Evolutionary conservation across 2,888 invertebrate species (phyloP), one percentile per base, ranked within the genome.

Genomic region (Emmelina monodactyla): DNA sequence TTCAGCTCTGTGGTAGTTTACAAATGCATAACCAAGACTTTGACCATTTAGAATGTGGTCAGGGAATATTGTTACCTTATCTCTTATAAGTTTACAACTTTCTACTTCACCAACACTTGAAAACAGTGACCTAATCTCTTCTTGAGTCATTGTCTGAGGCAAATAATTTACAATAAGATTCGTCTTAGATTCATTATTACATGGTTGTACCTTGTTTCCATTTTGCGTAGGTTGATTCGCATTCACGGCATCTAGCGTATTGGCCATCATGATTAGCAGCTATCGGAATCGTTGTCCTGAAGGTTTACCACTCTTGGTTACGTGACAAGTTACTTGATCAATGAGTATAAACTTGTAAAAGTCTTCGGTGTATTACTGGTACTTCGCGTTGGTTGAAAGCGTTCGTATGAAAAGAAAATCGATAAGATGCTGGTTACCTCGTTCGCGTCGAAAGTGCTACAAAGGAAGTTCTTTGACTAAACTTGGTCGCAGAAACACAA

Each of bases 111-210:
- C 96, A 64, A 97, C 93, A 67, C 92, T 93, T 40, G 93, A 91
- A 78, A 97, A 97, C 45, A 97, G 83, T 39, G 94, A 92, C 50
- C 94, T 86, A 50, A 97, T 95, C 78, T 96, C 95, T 67, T 96
- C 95, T 75, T 97, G 96, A 42, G 93, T 92, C 93, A 99, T 99
- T 41, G 94, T 97, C 83, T 99, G 99, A 50, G 99, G 99, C 71
- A 99, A 86, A 80, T 99, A 99, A 82, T 99, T 99, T 55, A 99
- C 97, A 72, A 99, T 99, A 53, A 99, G 87, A 82, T 99, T 99
- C 53, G 98, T 99, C 82, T 95, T 94, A 47, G 93, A 94, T 80
- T 96, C 95, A 69, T 92, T 91, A 64, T 90, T 88, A 59, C 90
- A 88, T 45, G 80, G 78, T 56, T 80, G 80, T 47, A 80, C 62